Base-by-base conservation (phyloP, 2,113 vertebrate genomes). In the Forbesichthys agassizii region DNA sequence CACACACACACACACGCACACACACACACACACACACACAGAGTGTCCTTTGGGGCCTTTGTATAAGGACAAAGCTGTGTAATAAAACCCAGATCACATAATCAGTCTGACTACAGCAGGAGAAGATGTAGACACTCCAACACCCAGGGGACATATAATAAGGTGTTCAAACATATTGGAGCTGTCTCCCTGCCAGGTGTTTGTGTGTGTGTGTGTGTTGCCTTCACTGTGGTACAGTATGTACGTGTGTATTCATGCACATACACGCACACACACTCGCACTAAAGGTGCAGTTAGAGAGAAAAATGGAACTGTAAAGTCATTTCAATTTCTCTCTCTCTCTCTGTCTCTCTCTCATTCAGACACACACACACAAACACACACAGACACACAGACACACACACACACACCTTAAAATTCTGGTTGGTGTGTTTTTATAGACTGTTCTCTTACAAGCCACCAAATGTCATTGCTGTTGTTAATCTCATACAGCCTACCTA, bases 391-490 rank as follows among this genome's bases (percentile, higher is more conserved):
- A 76, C 69, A 49, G 61, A 76, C 57, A 76, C 69, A 49, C 63
- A 76, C 57, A 59, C 27, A 59, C 58, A 60, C 59, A 69, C 80
- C 16, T 16, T 16, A 16, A 16, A 16, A 16, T 77, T 56, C 55
- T 61, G 48, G 11, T 72, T 69, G 66, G 57, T 82, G 69, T 81
- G 78, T 75, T 89, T 90, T 90, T 88, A 89, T 88, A 85, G 89
- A 90, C 81, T 88, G 80, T 80, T 69, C 55, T 72, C 84, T 85
- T 87, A 84, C 86, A 87, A 89, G 85, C 85, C 88, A 68, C 84
- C 85, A 89, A 89, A 90, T 90, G 88, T 85, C 89, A 87, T 46
- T 33, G 66, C 87, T 86, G 86, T 79, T 87, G 85, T 89, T 90
- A 89, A 89, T 90, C 86, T 88, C 75, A 76, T 80, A 82, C 87